Base-by-base conservation (phyloP, 23 tunicate genomes). In the Ascidia mentula region DNA sequence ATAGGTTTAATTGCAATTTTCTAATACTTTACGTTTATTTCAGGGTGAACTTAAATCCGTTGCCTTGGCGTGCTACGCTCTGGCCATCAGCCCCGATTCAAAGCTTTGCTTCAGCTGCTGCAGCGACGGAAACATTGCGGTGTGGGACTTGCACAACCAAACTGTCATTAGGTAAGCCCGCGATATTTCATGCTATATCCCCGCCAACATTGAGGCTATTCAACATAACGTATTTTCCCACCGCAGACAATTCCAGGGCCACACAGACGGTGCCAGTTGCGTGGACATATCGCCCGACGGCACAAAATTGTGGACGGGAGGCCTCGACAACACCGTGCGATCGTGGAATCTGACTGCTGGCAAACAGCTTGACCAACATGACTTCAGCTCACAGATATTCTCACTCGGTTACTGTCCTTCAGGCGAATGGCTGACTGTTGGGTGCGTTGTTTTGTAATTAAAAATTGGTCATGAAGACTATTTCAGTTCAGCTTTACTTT, bases 251-350 rank as follows among this genome's bases (percentile, higher is more conserved):
- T 95, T 95, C 81, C 86, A 82, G 76, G 99, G 99, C 8, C 99
- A 95, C 80, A 89, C 99, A 12, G 99, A 95, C 74, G 99, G 99
- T 45, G 99, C 99, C 18, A 80, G 88, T 34, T 95, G 99, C 79
- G 86, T 95, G 38, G 99, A 95, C 61, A 85, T 95, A 0, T 95
- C 99, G 20, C 95, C 91, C 26, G 99, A 89, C 45, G 99, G 99
- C 31, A 88, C 90, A n/a, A 89, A 95, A 39, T 76, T 95, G 72
- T 95, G 91, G 95, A 95, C 99, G 0, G 99, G 99, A 28, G 95
- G 99, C 18, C 74, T 95, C 59, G 99, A 95, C 82, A 89, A 89
- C 85, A 95, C 99, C 3, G 99, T 95, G 22, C 84, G 99, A 53
- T 82, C 85, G 79, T 95, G 99, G 99, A 86, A 95, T 69, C 59